These are phyloP conservation scores for Centropyge bicolor DNA, from an alignment of 2,797 vertebrate species.

Conservation along the genomic window DNA sequence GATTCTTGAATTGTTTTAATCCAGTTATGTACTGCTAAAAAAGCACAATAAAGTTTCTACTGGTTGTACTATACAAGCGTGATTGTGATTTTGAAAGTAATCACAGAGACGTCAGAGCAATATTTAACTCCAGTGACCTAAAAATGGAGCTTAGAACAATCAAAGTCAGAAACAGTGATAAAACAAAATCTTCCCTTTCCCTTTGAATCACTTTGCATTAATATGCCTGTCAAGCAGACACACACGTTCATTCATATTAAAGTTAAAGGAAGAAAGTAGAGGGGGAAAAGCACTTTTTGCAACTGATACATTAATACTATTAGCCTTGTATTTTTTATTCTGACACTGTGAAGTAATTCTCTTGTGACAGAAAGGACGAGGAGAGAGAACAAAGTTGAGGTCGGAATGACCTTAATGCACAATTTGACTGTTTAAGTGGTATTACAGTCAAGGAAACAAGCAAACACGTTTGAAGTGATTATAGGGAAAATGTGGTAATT, in stretches of 20 bases:
- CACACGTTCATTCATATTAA: not conserved
- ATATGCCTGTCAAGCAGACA: not conserved
- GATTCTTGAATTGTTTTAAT: not conserved
- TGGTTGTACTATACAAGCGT: too few relatives aligned
- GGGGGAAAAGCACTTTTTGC: not conserved
- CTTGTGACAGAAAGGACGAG: not conserved
- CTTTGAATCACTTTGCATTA: not conserved
- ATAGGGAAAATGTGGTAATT: not conserved
- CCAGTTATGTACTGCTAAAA: not conserved
- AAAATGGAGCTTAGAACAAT: not conserved
- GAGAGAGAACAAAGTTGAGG: not conserved
- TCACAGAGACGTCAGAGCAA: not conserved
- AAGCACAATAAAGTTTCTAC: not conserved
- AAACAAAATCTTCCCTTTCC: too few relatives aligned
- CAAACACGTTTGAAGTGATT: not conserved
- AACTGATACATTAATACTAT: slow-evolving; percentile 7
- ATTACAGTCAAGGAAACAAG: not conserved
- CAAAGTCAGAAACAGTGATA: not conserved
- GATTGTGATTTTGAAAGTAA: too few relatives aligned
- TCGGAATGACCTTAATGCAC: slow-evolving; percentile 8
- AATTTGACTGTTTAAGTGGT: not conserved
- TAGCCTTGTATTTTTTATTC: not conserved
- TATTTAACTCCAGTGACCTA: not conserved
- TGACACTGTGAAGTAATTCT: slow-evolving; percentile 9
- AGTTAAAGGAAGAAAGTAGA: not conserved